Conservation (phyloP, 2,888 invertebrate genomes). For the Tetanocera ferruginea region DNA sequence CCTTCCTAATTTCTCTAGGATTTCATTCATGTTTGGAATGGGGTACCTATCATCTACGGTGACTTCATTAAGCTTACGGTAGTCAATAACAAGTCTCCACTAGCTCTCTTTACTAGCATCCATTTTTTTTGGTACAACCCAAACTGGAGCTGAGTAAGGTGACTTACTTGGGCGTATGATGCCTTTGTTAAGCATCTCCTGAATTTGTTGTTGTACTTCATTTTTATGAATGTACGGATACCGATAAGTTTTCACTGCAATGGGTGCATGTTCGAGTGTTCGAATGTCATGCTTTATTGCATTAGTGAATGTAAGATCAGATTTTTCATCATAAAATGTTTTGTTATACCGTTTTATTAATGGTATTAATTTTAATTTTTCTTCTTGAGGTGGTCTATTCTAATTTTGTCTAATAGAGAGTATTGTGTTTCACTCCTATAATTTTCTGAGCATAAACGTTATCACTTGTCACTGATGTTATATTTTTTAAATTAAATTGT, state of each 20-base stretch:
- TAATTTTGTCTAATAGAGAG: slow-evolving; percentile 25
- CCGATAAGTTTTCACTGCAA: slow-evolving; percentile 9
- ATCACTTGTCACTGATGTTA: too few relatives aligned
- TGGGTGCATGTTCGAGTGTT: too few relatives aligned
- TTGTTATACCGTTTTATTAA: not conserved
- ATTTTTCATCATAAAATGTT: slow-evolving; percentile 21
- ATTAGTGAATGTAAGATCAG: too few relatives aligned
- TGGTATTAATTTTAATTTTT: not conserved
- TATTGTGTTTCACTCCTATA: not conserved
- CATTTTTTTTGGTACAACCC: slow-evolving; percentile 26
- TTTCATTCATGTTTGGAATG: too few relatives aligned
- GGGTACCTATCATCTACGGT: too few relatives aligned
- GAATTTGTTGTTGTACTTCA: slow-evolving; percentile 30
- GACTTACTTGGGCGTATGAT: slow-evolving; percentile 34
- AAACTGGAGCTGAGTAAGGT: slow-evolving; percentile 27
- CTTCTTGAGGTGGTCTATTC: slow-evolving; percentile 32
- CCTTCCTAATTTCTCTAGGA: too few relatives aligned
- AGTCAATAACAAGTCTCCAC: slow-evolving; percentile 45
- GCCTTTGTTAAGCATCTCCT: slow-evolving; percentile 34
- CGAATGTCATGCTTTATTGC: too few relatives aligned
- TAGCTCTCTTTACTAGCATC: slow-evolving; percentile 34
- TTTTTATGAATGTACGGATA: slow-evolving; percentile 33
- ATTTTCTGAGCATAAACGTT: too few relatives aligned
- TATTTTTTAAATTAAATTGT: too few relatives aligned
- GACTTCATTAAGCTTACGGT: too few relatives aligned